Evolutionary conservation across 2,113 vertebrate species (phyloP), one percentile per base, ranked within the genome.

Genomic region (Syrmaticus mikado): DNA sequence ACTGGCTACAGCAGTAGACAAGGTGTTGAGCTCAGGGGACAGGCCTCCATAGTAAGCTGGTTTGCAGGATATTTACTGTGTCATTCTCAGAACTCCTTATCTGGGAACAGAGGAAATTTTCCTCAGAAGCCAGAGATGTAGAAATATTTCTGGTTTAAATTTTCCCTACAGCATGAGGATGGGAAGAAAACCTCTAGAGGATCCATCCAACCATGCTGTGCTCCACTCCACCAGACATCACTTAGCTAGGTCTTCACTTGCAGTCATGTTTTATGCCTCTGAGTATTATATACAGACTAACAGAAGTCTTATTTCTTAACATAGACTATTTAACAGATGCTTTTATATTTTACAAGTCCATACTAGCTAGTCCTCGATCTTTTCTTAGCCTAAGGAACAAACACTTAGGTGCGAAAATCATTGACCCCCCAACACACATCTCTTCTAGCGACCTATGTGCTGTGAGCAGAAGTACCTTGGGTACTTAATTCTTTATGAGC

Each of bases 21-120:
- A 50, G 15, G 13, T 46, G 48, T 40, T 38, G 41, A 45, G 30
- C 22, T 10, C 8, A 2, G 9, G 7, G 6, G 18, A 32, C 6
- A 8, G 16, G 8, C 22, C 3, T 34, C n/a, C 11, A 8, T 8
- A 25, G 12, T 10, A 45, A 18, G 15, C 55, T 0, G 0, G 0
- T 41, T 40, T 76, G 6, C 25, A 28, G 27, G 53, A 12, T 0
- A 7, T 19, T 48, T 34, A 8, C 25, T 14, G 30, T 8, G 7
- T 34, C 14, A 22, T 85, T 72, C 22, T 92, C 40, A 67, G 22
- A 32, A 36, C 22, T 22, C 8, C 25, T 6, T 50, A 5, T 55
- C 4, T 20, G 6, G 19, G 10, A 27, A n/a, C 4, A 12, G 43
- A 57, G 67, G 9, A 60, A 21, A 8, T 38, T 48, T 70, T 58